These are phyloP conservation scores for Pica pica DNA, from an alignment of 2,113 vertebrate species.

Conservation along the genomic window DNA sequence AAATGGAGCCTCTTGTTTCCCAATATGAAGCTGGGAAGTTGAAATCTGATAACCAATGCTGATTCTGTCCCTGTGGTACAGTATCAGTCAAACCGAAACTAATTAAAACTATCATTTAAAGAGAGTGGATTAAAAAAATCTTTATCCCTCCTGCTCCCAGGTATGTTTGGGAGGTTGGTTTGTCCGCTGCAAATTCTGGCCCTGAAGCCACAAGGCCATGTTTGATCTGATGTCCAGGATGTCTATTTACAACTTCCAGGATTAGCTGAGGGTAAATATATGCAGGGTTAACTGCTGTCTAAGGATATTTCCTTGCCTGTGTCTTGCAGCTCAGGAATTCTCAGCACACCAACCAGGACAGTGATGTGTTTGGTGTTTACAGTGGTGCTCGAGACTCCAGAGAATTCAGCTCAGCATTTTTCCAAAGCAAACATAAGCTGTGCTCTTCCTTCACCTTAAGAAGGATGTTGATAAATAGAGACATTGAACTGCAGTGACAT, in stretches of 20 bases:
- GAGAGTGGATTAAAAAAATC: not conserved
- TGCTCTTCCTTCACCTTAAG: not conserved
- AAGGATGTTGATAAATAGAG: not conserved
- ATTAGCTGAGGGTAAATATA: not conserved
- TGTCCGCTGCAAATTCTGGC: not conserved
- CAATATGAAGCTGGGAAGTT: not conserved
- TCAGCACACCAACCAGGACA: not conserved
- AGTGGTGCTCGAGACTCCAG: accelerated
- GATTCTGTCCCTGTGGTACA: not conserved
- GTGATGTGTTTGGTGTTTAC: not conserved
- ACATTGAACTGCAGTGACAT: not conserved
- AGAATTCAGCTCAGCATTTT: not conserved
- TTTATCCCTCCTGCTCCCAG: not conserved
- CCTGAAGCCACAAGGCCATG: not conserved
- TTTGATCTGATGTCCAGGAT: not conserved
- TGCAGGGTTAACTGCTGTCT: not conserved
- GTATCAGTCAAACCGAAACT: not conserved
- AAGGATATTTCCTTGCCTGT: not conserved
- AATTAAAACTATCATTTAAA: not conserved
- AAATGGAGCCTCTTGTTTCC: not conserved
- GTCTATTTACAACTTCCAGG: not conserved
- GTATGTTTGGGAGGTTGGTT: not conserved
- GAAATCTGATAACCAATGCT: not conserved
- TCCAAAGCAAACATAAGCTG: not conserved
- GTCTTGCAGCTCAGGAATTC: not conserved